Conservation (phyloP, 1,140 invertebrate genomes). For the Calliphora vicina region DNA sequence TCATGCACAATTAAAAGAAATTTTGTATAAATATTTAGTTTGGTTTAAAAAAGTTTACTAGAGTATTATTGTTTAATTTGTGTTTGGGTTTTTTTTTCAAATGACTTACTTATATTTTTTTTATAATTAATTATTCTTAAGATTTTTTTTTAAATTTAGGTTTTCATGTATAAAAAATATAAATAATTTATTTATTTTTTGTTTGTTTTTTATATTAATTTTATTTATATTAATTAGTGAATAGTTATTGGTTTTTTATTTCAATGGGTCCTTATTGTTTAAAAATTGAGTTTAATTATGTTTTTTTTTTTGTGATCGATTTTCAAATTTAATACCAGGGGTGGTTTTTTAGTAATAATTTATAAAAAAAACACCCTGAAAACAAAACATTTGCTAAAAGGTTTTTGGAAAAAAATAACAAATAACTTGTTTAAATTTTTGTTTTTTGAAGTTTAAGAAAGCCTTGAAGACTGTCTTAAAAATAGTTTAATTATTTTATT, state of each 20-base stretch:
- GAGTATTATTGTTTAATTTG: slow-evolving; percentile 13
- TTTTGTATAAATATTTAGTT: not conserved
- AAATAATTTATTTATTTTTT: slow-evolving; percentile 45
- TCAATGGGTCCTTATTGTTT: slow-evolving; percentile 49
- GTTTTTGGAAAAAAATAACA: not conserved
- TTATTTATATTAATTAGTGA: slow-evolving; percentile 37
- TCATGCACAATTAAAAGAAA: not conserved
- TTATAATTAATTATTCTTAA: slow-evolving; percentile 35
- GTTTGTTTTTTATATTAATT: slow-evolving; percentile 34
- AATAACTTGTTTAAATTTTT: slow-evolving; percentile 3
- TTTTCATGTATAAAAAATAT: slow-evolving; percentile 38
- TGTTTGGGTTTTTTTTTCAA: not conserved
- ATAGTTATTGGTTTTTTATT: slow-evolving; percentile 38
- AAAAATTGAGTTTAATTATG: slow-evolving; percentile 26
- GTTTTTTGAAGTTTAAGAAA: slow-evolving; percentile 30
- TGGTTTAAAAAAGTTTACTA: not conserved
- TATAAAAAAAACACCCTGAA: not conserved
- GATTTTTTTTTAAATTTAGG: slow-evolving; percentile 39
- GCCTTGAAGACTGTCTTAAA: slow-evolving; percentile 22
- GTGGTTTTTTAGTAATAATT: not conserved
- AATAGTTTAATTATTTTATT: not conserved
- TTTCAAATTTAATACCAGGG: not conserved
- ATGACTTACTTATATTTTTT: not conserved
- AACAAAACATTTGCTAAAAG: not conserved
- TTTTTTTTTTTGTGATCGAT: not conserved